Evolutionary conservation across 2,797 vertebrate genomes (phyloP), one percentile per base, ranked within the genome.

Genomic region (Danio jaintianensis): DNA sequence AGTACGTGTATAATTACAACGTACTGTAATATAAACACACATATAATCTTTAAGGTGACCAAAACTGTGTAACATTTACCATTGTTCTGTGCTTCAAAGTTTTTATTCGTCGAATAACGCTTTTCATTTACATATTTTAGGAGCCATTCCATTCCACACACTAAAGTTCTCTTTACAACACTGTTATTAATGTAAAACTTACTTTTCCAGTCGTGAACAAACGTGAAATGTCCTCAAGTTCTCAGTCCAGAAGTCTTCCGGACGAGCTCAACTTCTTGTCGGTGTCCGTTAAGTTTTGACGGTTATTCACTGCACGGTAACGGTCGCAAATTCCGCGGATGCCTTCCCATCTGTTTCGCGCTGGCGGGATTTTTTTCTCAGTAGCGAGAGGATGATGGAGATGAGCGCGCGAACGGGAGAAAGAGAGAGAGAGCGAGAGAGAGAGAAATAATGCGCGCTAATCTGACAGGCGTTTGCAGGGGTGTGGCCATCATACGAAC

Each of bases 261-360:
- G 67, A 43, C 56, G 70, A 63, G 45, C 12, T 15, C 38, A 80
- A 80, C 50, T 80, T 73, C 58, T 61, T 70, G 9, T 56, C 68
- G 48, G 40, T 45, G 68, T 72, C 59, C 69, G 38, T 52, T 53
- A 42, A 78, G n/a, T 70, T 69, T 67, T 68, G 66, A 48, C 48
- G 59, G 29, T 67, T 78, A 83, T 40, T 82, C 77, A 82, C 71
- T 20, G 73, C 62, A 63, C 73, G 78, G 52, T 75, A 80, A 81
- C 71, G 84, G 56, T 55, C 77, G 64, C 71, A 82, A 85, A 89
- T 88, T 83, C 79, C 82, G 85, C 85, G 86, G 89, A 87, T 89
- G 80, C 88, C 90, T 81, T 81, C 89, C 92, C 92, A 92, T 93
- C 90, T 91, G 90, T 90, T 91, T 92, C 85, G 83, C 76, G 36